A percentile compares a stretch with the other conserved stretches of the same genome.
Conservation (phyloP, 2,888 invertebrate species). For the Drosophila macrothrix region DNA sequence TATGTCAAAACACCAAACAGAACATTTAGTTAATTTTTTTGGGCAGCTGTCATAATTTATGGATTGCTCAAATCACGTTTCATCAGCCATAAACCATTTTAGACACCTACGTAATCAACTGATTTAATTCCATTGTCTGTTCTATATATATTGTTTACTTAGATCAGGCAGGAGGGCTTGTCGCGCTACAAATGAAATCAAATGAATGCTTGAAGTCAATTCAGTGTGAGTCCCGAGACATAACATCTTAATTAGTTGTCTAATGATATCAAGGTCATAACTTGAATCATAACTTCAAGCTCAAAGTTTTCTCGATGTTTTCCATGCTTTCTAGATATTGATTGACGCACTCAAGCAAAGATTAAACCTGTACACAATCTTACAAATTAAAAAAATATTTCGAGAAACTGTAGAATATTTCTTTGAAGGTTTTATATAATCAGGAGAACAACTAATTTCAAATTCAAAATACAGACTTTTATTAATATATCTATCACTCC, state of each 20-base stretch:
- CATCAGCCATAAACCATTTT: slow-evolving; percentile 31
- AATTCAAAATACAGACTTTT: not conserved
- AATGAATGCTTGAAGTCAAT: not conserved
- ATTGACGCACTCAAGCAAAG: not conserved
- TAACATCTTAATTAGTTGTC: slow-evolving; percentile 2
- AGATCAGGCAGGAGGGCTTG: slow-evolving; percentile 12
- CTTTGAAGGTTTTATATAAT: not conserved
- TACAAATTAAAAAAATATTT: not conserved
- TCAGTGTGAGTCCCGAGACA: not conserved
- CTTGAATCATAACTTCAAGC: too few relatives aligned
- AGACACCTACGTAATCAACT: slow-evolving; percentile 37
- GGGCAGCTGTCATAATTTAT: slow-evolving; percentile 52
- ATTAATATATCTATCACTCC: not conserved
- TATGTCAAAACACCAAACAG: slow-evolving; percentile 21
- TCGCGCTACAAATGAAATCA: not conserved
- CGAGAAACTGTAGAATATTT: not conserved
- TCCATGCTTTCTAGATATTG: not conserved
- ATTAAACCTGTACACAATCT: not conserved
- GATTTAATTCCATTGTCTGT: slow-evolving; percentile 12
- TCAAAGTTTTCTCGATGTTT: not conserved
- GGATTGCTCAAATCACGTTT: slow-evolving; percentile 49
- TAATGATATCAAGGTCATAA: slow-evolving; percentile 1
- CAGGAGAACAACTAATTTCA: not conserved
- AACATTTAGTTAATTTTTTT: slow-evolving; percentile 10
- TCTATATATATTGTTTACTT: not conserved